These are phyloP conservation scores for Jaculus jaculus DNA, from an alignment of 2,113 vertebrate genomes.

Conservation along the genomic window DNA sequence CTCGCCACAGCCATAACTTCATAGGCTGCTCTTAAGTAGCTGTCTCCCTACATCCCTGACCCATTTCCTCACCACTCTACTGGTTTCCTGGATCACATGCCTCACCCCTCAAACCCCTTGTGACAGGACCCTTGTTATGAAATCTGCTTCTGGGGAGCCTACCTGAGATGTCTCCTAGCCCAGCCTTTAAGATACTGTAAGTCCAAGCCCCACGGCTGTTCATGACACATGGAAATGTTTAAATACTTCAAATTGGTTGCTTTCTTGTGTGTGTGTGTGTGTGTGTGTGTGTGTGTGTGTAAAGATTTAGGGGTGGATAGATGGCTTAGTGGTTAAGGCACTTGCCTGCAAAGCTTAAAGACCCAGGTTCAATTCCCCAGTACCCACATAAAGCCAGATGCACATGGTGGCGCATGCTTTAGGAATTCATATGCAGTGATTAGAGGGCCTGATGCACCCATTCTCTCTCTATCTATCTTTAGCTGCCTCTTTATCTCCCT, in stretches of 20 bases:
- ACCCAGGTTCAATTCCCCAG: too few species aligned
- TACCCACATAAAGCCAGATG: too few species aligned
- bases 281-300: not conserved
- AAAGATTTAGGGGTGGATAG: too few species aligned
- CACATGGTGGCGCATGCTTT: too few species aligned
- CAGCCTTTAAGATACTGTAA: not conserved
- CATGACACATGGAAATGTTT: not conserved
- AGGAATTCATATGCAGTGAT: too few species aligned
- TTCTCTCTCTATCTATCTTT: too few species aligned
- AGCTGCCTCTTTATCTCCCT: too few species aligned
- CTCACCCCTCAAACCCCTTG: not conserved
- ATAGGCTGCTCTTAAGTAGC: not conserved
- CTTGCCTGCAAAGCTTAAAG: too few species aligned
- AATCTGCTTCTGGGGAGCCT: not conserved
- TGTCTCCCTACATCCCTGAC: not conserved
- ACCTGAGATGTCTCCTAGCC: not conserved
- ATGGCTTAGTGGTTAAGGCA: too few species aligned
- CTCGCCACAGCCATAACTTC: not conserved
- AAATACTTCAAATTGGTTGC: constrained; percentile 1
- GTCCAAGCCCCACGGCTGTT: not conserved
- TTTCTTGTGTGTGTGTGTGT: not conserved
- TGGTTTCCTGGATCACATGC: not conserved
- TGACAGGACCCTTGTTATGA: not conserved
- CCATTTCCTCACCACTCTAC: not conserved
- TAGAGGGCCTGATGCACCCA: too few species aligned